These are phyloP conservation scores for Petrophora chlorosata DNA, from an alignment of 2,888 invertebrate species.

Conservation along the genomic window DNA sequence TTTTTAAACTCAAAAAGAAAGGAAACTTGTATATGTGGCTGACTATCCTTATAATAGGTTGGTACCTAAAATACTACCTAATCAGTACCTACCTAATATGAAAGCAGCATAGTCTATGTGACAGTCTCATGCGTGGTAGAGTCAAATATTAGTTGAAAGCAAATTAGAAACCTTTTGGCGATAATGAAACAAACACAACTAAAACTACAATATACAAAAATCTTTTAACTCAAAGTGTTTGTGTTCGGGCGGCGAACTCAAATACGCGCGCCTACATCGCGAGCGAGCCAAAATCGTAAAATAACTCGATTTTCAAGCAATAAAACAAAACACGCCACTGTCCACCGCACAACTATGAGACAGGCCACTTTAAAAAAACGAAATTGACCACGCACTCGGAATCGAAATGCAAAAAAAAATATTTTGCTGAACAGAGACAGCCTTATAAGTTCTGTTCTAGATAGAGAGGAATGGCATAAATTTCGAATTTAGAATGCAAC, in stretches of 20 bases:
- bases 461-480: conserved; percentile 63
- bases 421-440: conserved; percentile 67
- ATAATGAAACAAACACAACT: neutral
- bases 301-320: conserved; percentile 40
- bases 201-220: neutral
- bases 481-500: conserved; percentile 81
- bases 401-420: conserved; percentile 81
- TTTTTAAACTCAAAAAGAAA: too few relatives aligned
- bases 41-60: too few relatives aligned
- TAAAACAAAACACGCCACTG: conserved; percentile 61
- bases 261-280: conserved; percentile 25
- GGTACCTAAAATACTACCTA: too few relatives aligned
- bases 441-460: conserved; percentile 47
- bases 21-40: too few relatives aligned
- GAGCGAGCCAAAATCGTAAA: conserved; percentile 37
- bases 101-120: too few relatives aligned
- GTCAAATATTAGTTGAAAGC: too few relatives aligned
- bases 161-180: too few relatives aligned
- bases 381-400: conserved; percentile 79
- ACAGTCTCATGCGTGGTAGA: too few relatives aligned
- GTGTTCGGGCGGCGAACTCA: conserved; percentile 20
- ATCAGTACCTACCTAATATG: too few relatives aligned
- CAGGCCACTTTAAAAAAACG: conserved; percentile 67
- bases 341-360: conserved; percentile 63
- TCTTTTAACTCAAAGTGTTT: conserved; percentile 2